Base-by-base conservation (phyloP, 1,140 invertebrate genomes). In the Drosophila ercepeae region DNA sequence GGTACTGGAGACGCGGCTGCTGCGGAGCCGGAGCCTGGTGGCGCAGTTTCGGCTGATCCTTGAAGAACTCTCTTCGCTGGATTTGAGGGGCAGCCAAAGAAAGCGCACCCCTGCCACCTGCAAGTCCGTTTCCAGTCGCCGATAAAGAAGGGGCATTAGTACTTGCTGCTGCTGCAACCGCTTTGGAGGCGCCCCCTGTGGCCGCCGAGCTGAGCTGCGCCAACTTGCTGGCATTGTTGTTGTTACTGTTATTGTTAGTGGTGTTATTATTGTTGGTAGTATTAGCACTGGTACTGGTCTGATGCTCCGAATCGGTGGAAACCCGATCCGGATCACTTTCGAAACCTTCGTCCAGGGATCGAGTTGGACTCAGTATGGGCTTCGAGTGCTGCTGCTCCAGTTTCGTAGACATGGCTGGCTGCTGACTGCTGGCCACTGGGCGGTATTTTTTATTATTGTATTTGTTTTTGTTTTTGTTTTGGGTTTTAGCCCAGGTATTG, bases 271-370 rank as follows among this genome's bases (percentile, higher is more conserved):
- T 78, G 54, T 41, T 61, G 41, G 36, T 49, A 49, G 57, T 64
- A 46, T 34, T 76, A 70, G 36, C 75, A 70, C 13, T 65, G 53
- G 45, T 55, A 90, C 77, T 89, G 78, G 89, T 90, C 88, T 84
- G 82, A 79, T 90, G 89, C 88, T 91, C 91, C 73, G 91, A 91
- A 91, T 91, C 90, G 46, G 91, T 91, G 55, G 89, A 91, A 82
- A 91, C 88, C 59, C 91, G 89, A 90, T 91, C 91, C 77, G 91
- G 91, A 91, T 91, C 91, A 89, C 90, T 91, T 91, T 91, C 91
- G 77, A 91, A 91, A 86, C 91, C 91, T 91, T 91, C 91, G 53
- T 91, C 91, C 61, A 91, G 89, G 77, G 91, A 91, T 89, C 90
- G 89, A 63, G 91, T 91, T 79, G 91, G 90, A 76, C 91, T 91